Conservation (phyloP, 53 echinoderm and acorn worm species). For the Apostichopus leukothele region DNA sequence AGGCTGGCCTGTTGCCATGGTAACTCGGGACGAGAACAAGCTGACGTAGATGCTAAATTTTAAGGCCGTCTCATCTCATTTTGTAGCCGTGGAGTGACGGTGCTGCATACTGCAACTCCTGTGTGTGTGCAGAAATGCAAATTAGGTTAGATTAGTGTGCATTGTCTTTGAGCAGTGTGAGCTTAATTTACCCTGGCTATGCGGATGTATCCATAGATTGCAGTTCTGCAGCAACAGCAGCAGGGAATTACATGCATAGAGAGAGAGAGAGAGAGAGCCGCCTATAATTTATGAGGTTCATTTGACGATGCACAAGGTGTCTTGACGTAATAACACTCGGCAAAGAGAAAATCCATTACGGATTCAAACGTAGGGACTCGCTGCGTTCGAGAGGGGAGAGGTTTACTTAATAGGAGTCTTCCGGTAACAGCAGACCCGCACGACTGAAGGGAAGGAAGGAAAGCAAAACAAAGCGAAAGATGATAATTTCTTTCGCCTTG, state of each 20-base stretch:
- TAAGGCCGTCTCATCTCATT: constrained; percentile 23
- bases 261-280: constrained; percentile 30
- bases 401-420: constrained; percentile 35
- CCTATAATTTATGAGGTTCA: constrained; percentile 43
- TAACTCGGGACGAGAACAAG: constrained; percentile 32
- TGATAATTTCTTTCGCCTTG: background rate
- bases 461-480: background rate
- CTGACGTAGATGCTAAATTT: constrained; percentile 46
- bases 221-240: background rate
- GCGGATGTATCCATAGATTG: constrained; percentile 29
- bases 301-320: constrained; percentile 33
- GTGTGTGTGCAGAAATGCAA: constrained; percentile 42
- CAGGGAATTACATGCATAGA: background rate
- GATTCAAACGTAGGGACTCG: background rate
- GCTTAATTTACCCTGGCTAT: constrained; percentile 34
- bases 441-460: background rate
- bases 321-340: constrained; percentile 44
- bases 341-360: constrained; percentile 38
- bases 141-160: constrained; percentile 47
- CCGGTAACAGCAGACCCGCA: constrained; percentile 3
- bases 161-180: constrained; percentile 32
- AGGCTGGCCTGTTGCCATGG: constrained; percentile 43
- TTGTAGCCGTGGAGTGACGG: background rate
- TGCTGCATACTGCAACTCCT: background rate
- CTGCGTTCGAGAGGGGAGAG: constrained; percentile 31